These are phyloP conservation scores for Drosophila subpulchrella DNA, from an alignment of 1,140 invertebrate genomes.

Conservation along the genomic window DNA sequence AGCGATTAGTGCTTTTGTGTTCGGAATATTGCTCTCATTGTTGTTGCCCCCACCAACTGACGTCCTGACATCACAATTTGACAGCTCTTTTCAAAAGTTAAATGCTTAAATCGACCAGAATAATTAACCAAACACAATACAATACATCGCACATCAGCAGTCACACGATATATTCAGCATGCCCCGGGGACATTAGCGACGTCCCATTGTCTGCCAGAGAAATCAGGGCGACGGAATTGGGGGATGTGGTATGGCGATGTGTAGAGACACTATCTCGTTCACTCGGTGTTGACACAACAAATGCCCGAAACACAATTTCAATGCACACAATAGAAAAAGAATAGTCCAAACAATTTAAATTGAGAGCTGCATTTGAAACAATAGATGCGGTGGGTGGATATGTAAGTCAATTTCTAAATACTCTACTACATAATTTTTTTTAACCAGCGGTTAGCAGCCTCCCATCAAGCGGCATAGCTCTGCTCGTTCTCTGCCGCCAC, in stretches of 20 bases:
- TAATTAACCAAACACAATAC: conserved; percentile 64
- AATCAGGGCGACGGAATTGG: conserved; percentile 19
- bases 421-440: neutral
- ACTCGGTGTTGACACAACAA: conserved; percentile 49
- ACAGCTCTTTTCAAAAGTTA: conserved; percentile 64
- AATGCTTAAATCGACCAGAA: conserved; percentile 65
- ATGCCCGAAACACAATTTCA: conserved; percentile 47
- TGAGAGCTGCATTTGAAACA: conserved; percentile 64
- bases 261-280: conserved; percentile 4
- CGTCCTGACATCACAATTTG: conserved; percentile 42
- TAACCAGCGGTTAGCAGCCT: neutral
- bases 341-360: conserved; percentile 57
- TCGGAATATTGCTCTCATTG: conserved; percentile 40
- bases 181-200: conserved; percentile 47
- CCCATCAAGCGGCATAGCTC: too few relatives aligned
- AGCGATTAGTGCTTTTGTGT: conserved; percentile 17
- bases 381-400: neutral
- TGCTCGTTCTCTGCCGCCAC: too few relatives aligned
- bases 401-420: neutral
- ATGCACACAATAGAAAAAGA: conserved; percentile 20
- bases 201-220: conserved; percentile 64
- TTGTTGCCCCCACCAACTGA: conserved; percentile 27
- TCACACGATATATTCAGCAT: conserved; percentile 25
- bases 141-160: conserved; percentile 13
- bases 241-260: neutral